phyloP scores from a whole-genome alignment of 2,888 invertebrate genomes.

The Eugnorisma glareosa region DNA sequence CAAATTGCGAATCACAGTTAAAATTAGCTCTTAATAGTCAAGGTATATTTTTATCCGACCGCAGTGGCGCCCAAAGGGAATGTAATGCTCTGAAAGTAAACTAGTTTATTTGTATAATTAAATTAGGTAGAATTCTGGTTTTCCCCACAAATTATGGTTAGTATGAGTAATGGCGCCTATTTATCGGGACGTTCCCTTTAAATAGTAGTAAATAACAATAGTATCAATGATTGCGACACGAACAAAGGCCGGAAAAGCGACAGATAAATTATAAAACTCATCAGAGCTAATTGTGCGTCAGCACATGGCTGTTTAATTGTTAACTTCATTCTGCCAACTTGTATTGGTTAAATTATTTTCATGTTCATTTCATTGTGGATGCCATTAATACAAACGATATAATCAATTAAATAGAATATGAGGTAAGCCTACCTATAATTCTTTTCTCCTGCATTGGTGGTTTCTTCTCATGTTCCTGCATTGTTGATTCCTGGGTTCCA shows the following conservation, averaged over 20 bases:
- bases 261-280: conserved; percentile 46
- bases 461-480: not conserved
- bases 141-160: not conserved
- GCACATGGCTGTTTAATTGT: conserved; percentile 4
- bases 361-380: not conserved
- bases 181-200: conserved; percentile 22
- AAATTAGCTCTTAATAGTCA: not conserved
- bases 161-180: not conserved
- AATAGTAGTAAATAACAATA: conserved; percentile 18
- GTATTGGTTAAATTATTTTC: conserved; percentile 9
- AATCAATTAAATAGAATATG: not conserved
- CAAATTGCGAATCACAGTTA: not conserved
- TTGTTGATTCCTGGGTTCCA: not conserved
- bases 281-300: conserved; percentile 31
- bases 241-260: conserved; percentile 48
- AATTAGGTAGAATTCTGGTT: not conserved
- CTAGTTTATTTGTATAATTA: not conserved
- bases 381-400: not conserved
- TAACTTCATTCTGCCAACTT: conserved; percentile 8
- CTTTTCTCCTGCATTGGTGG: too few relatives aligned
- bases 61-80: not conserved
- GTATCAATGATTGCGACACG: conserved; percentile 30
- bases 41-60: not conserved
- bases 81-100: not conserved
- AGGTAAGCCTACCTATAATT: not conserved